Conservation (phyloP, 1,140 invertebrate species). For the Danaus plexippus region DNA sequence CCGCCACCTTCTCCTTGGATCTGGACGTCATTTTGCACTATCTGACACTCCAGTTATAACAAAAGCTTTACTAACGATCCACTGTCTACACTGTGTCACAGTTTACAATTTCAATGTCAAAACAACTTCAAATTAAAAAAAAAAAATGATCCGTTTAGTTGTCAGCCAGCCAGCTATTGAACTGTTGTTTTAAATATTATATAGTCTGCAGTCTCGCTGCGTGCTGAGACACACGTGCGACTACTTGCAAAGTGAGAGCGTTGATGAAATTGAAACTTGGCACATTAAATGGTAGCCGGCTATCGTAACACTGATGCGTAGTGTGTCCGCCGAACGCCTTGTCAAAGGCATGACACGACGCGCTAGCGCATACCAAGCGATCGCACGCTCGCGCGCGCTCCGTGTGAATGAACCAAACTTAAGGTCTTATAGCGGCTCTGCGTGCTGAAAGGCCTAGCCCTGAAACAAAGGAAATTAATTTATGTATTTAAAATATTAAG, state of each 20-base stretch:
- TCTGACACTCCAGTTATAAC: conserved; percentile 28
- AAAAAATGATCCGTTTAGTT: conserved; percentile 25
- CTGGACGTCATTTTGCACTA: conserved; percentile 77
- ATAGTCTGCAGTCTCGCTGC: conserved; percentile 33
- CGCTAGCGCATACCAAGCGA: conserved; percentile 39
- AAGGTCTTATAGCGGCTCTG: conserved; percentile 8
- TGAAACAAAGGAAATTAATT: conserved; percentile 39
- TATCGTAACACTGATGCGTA: conserved; percentile 39
- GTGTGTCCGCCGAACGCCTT: conserved; percentile 36
- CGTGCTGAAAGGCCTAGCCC: conserved; percentile 26
- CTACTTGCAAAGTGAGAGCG: conserved; percentile 44
- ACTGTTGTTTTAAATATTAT: too few relatives aligned
- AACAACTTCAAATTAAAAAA: conserved; percentile 37
- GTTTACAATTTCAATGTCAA: conserved; percentile 29
- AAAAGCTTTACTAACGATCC: conserved; percentile 9
- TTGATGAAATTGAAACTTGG: conserved; percentile 55
- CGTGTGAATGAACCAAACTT: conserved; percentile 38
- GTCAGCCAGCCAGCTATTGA: conserved; percentile 22
- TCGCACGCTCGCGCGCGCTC: conserved; percentile 22
- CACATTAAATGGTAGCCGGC: conserved; percentile 39
- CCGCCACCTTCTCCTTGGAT: conserved; percentile 80
- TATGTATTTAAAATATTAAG: conserved; percentile 15
- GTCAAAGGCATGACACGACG: conserved; percentile 46
- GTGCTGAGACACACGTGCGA: conserved; percentile 42
- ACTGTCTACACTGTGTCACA: conserved; percentile 13